Evolutionary conservation across 1,140 invertebrate genomes (phyloP).

Genomic region (Ceratosolen solmsi): DNA sequence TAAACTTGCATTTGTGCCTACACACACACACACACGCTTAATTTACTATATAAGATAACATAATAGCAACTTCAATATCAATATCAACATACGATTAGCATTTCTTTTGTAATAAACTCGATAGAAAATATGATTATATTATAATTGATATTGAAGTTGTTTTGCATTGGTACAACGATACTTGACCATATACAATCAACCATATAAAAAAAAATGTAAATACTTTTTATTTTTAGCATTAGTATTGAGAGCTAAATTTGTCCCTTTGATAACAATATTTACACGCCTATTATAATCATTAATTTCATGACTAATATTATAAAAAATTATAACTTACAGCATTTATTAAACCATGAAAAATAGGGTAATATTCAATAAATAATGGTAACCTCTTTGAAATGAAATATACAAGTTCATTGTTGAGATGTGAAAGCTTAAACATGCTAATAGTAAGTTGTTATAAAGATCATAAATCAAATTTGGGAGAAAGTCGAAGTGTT

Average conservation of each 20-base stretch:
- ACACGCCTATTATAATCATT: conserved; percentile 18
- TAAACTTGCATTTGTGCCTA: no score
- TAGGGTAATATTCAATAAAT: conserved; percentile 27
- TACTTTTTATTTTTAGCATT: conserved; percentile 24
- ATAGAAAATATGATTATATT: no score
- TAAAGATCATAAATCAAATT: no score
- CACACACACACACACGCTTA: no score
- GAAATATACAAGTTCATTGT: conserved; percentile 24
- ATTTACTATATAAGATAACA: no score
- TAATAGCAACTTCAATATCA: no score
- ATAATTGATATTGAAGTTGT: conserved; percentile 7
- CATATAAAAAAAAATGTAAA: conserved; percentile 20
- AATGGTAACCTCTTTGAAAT: conserved; percentile 45
- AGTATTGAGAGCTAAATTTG: not conserved
- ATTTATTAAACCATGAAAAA: conserved; percentile 13
- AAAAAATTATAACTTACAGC: not conserved
- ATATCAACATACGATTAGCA: no score
- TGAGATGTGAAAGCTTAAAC: not conserved
- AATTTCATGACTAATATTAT: conserved; percentile 12
- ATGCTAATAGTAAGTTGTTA: conserved; percentile 6
- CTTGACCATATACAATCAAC: conserved; percentile 12
- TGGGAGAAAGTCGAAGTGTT: no score
- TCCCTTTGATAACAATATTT: conserved; percentile 21
- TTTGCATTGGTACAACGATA: conserved; percentile 5
- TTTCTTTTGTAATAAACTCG: no score